These are phyloP conservation scores for Erethizon dorsatum DNA, from an alignment of 2,797 vertebrate species.

Conservation along the genomic window DNA sequence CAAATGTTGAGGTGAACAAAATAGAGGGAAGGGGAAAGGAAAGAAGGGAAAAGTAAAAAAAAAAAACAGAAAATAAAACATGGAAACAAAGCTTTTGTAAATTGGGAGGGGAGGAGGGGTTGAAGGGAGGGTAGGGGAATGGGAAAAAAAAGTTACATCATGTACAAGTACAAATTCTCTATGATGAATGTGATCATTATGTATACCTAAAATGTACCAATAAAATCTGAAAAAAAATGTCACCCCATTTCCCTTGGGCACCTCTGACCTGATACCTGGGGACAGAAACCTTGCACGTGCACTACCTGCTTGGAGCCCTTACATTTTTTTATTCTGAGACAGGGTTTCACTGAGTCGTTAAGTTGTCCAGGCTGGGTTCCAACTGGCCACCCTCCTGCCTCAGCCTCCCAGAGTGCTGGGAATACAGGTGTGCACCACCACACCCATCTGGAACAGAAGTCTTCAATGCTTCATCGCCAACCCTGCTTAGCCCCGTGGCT, in stretches of 20 bases:
- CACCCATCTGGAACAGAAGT: not conserved
- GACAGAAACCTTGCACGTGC: not conserved
- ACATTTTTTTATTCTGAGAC: not conserved
- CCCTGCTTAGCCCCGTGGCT: not conserved
- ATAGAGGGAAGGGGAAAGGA: not conserved
- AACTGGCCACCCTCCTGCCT: not conserved
- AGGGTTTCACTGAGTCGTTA: not conserved
- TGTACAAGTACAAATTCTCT: not conserved
- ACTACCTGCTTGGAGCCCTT: not conserved
- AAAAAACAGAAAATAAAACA: not conserved
- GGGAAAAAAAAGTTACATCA: not conserved
- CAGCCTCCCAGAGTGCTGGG: not conserved
- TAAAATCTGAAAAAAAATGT: not conserved
- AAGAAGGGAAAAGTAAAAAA: not conserved
- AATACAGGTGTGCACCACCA: not conserved
- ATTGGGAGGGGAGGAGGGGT: not conserved
- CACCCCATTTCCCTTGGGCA: not conserved
- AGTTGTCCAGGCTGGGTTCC: not conserved
- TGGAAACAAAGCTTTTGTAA: not conserved
- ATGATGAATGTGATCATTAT: not conserved
- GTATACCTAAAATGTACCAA: not conserved
- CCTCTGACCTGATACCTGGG: not conserved
- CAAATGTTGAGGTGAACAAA: not conserved
- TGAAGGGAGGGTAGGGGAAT: not conserved
- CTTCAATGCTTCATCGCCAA: not conserved